Percentiles rank a stretch among this genome's conserved stretches.
These are phyloP conservation scores for Heptranchias perlo DNA, from an alignment of 2,113 vertebrate species.

Conservation along the genomic window DNA sequence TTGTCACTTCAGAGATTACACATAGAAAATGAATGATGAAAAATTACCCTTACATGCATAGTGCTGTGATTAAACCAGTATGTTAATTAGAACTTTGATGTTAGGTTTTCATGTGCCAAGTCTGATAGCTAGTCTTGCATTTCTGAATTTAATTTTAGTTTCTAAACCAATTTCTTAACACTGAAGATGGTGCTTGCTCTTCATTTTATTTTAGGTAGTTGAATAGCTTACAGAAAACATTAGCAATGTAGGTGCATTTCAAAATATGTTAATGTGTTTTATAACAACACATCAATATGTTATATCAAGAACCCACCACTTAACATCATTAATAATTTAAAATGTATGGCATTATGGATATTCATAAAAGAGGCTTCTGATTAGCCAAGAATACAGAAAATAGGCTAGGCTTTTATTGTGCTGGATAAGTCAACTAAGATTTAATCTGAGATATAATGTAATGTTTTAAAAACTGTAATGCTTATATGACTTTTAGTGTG, in stretches of 20 bases:
- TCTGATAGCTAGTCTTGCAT: slow-evolving; percentile 1
- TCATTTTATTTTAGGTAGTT: neutral
- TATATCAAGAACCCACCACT: neutral
- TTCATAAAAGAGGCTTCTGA: slow-evolving; percentile 3
- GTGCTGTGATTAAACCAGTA: slow-evolving; percentile 79
- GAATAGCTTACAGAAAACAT: neutral
- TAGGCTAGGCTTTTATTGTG: neutral
- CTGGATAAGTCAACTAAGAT: neutral
- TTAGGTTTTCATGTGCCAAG: slow-evolving; percentile 40
- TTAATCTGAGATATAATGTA: neutral
- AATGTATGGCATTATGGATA: neutral
- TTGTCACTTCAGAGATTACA: slow-evolving; percentile 74
- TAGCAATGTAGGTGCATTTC: neutral
- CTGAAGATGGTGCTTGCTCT: neutral
- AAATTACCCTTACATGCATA: slow-evolving; percentile 76
- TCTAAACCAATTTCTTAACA: neutral
- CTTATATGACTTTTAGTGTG: neutral
- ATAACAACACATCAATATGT: neutral
- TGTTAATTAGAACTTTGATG: slow-evolving; percentile 77
- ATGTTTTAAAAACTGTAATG: neutral
- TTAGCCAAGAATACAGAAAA: neutral
- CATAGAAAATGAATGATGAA: slow-evolving; percentile 73
- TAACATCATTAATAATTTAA: slow-evolving; percentile 16
- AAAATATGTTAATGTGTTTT: neutral
- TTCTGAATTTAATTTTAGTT: slow-evolving; percentile 32